Base-by-base conservation (phyloP, 2,797 vertebrate genomes). In the Bucorvus abyssinicus region DNA sequence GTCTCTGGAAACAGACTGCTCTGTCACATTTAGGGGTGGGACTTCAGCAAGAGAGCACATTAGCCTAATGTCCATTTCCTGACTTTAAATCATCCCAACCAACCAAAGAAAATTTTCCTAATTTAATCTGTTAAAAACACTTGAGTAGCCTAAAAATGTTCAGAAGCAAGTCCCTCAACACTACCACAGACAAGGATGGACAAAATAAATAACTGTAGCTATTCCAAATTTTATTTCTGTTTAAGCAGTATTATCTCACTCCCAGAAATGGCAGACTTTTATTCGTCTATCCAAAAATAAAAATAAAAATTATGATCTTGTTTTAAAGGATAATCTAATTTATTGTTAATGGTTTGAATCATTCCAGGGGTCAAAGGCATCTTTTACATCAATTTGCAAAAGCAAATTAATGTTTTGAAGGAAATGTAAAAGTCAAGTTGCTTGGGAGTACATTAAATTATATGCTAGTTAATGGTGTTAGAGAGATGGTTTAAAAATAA, bases 331-430 rank as follows among this genome's bases (percentile, higher is more conserved):
- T 96, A 90, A 97, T 93, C 95, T 97, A 98, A 98, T 97, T 97
- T 97, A 97, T 96, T 97, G 77, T 94, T 96, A 98, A 97, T 92
- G 85, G 89, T 91, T 97, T 94, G 74, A 97, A 96, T 97, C 85
- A 93, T 96, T 97, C 67, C 89, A 82, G 59, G 93, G 96, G 96
- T 98, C 97, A 98, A 97, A 98, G 63, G 36, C 89, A 97, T 97
- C 88, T 97, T 97, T 97, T 97, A 94, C 61, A 97, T 97, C 95
- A 97, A 96, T 96, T 96, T 97, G 76, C 74, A 96, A 96, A 97
- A 96, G 90, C 84, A 97, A 97, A 97, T 97, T 97, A 98, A 97
- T 97, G 96, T 97, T 98, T 97, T 97, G 95, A 97, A 97, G 94
- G 94, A 97, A 97, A 97, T 94, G 85, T 97, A 97, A 97, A 98